Evolutionary conservation across 2,797 vertebrate genomes (phyloP).

Genomic region (Morelia viridis): DNA sequence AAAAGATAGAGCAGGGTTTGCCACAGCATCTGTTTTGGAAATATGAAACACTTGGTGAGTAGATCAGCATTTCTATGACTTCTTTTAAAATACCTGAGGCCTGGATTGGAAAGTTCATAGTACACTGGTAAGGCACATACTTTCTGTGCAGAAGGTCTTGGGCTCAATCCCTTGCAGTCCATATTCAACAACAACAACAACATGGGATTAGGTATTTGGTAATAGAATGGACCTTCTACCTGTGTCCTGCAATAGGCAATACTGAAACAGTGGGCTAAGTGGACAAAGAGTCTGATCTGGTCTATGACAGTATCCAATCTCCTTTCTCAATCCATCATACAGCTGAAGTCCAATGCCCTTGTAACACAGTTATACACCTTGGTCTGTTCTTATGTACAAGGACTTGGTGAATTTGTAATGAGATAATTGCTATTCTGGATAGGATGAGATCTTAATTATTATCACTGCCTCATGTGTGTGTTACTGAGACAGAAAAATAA

Average conservation of each 20-base stretch:
- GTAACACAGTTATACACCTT: background rate
- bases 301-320: background rate
- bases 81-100: background rate
- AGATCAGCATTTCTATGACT: background rate
- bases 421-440: background rate
- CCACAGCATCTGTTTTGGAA: background rate
- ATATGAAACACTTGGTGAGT: background rate
- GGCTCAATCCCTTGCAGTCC: background rate
- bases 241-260: background rate
- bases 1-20: background rate
- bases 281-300: background rate
- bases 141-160: background rate
- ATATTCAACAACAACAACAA: background rate
- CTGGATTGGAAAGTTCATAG: background rate
- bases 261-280: background rate
- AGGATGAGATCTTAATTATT: background rate
- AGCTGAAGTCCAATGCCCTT: background rate
- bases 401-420: background rate
- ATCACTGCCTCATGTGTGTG: background rate
- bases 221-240: background rate
- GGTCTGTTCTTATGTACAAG: background rate
- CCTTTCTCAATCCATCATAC: background rate
- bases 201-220: background rate
- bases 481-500: background rate
- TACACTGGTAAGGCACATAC: no score